Evolutionary conservation across 2,113 vertebrate genomes (phyloP), one percentile per base, ranked within the genome.

Genomic region (Daubentonia madagascariensis): DNA sequence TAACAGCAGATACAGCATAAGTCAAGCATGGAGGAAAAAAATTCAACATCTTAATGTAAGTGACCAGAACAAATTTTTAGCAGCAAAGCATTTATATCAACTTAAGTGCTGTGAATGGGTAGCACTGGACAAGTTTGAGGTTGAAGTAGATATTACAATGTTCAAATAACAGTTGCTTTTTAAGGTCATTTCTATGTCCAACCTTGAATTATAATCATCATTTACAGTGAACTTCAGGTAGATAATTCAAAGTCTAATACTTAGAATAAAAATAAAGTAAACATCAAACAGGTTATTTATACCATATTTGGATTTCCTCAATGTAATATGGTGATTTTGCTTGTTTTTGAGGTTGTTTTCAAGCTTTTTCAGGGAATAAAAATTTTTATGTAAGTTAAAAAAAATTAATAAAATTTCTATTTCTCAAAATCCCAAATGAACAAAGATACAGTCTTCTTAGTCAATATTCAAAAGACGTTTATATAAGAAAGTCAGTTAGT

Each of bases 11-110:
- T 98, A 98, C 96, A 96, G 96, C 89, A 45, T 96, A 98, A 98
- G 96, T 67, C 97, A 98, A 95, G 97, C 98, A 98, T 93, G 96
- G 92, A 98, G 25, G 23, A 35, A 97, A 86, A 98, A 97, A 57
- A 63, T 59, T 96, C 96, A 98, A 94, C 92, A 95, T 98, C 98
- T 98, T 99, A 98, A 99, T 98, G 98, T 98, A 98, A 98, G 95
- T 98, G 98, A 99, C 99, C 99, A 99, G 98, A 97, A 98, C 98
- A 75, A 99, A 99, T 99, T 98, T 97, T 98, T 98, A 98, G 98
- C 97, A 98, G 98, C 95, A 98, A 98, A 98, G 98, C 97, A 0
- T 98, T 98, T 98, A 98, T 57, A 98, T 98, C 93, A 97, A 90
- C 97, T 98, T 98, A 95, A 99, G 80, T 81, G 95, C 89, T 97